Evolutionary conservation across 2,113 vertebrate genomes (phyloP).

Genomic region (Chloropsis hardwickii): DNA sequence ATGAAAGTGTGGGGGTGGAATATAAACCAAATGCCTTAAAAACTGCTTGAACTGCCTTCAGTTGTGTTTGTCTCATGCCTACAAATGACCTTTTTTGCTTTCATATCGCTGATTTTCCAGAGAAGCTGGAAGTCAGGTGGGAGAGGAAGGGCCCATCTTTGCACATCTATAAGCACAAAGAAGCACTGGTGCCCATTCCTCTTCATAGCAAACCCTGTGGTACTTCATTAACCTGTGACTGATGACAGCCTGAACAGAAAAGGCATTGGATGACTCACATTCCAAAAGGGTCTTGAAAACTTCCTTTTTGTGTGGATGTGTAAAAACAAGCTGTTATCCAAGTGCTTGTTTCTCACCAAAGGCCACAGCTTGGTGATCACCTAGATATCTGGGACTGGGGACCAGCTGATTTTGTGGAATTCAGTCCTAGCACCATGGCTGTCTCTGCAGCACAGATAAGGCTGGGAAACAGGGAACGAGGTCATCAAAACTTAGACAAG

Average conservation of each 20-base stretch:
- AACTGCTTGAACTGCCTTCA: not conserved
- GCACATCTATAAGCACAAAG: not conserved
- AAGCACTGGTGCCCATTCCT: not conserved
- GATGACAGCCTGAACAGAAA: not conserved
- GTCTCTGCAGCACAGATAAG: not conserved
- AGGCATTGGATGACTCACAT: not conserved
- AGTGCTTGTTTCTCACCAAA: not conserved
- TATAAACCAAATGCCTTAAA: not conserved
- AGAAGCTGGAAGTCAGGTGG: not conserved
- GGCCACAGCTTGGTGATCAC: not conserved
- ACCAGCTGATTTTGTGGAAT: not conserved
- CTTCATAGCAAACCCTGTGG: not conserved
- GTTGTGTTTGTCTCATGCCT: not conserved
- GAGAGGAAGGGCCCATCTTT: not conserved
- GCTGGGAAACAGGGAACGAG: not conserved
- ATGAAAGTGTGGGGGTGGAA: rapidly evolving
- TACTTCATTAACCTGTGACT: not conserved
- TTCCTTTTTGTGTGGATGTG: not conserved
- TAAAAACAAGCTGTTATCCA: not conserved
- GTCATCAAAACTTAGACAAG: not conserved
- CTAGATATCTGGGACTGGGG: not conserved
- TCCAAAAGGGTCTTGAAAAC: not conserved
- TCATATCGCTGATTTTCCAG: not conserved
- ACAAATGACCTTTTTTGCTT: not conserved
- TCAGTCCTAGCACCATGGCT: not conserved